Percentiles rank a stretch among this genome's conserved stretches.
These are phyloP conservation scores for Tiphia femorata DNA, from an alignment of 2,888 invertebrate species.

Conservation along the genomic window DNA sequence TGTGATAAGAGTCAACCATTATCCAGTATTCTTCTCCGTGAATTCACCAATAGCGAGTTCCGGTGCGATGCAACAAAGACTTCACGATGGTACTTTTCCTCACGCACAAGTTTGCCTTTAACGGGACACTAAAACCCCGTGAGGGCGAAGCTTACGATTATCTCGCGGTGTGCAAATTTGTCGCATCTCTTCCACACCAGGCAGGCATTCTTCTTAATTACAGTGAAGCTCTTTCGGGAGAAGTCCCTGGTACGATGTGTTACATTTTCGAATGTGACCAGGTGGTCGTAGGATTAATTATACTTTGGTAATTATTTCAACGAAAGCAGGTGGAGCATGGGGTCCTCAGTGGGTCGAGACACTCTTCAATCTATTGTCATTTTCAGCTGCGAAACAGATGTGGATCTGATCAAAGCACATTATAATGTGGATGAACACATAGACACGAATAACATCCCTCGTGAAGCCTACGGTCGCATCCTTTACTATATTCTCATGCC, in stretches of 20 bases:
- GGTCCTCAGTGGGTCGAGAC: background rate
- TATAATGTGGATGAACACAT: conserved; percentile 67
- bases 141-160: conserved; percentile 46
- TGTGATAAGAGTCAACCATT: too few relatives aligned
- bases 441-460: conserved; percentile 49
- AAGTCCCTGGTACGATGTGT: too few relatives aligned
- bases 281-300: conserved; percentile 69
- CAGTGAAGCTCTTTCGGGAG: too few relatives aligned
- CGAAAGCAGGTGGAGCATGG: background rate
- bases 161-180: too few relatives aligned
- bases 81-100: conserved; percentile 69
- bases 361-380: background rate
- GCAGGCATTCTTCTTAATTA: too few relatives aligned
- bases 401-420: conserved; percentile 16
- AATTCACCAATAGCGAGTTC: conserved; percentile 52
- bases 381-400: conserved; percentile 19
- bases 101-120: conserved; percentile 64
- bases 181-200: too few relatives aligned
- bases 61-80: conserved; percentile 58
- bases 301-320: conserved; percentile 68
- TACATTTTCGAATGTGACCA: conserved; percentile 66
- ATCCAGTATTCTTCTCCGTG: background rate
- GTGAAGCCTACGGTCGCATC: conserved; percentile 66
- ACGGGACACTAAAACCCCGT: conserved; percentile 43
- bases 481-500: conserved; percentile 73